These are phyloP conservation scores for Tachysurus vachellii DNA, from an alignment of 2,113 vertebrate genomes.

Conservation along the genomic window DNA sequence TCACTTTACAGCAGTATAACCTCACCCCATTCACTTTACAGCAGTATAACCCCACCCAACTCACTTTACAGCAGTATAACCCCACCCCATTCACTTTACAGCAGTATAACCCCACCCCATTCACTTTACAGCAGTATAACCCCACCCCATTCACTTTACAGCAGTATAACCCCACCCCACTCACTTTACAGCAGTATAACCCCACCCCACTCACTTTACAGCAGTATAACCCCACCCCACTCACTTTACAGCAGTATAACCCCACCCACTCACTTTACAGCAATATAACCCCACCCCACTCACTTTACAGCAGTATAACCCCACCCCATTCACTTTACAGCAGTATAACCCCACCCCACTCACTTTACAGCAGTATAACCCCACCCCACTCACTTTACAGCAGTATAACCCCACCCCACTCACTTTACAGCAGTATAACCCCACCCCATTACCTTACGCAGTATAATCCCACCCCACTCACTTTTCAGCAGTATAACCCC, in stretches of 20 bases:
- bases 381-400: too few species aligned
- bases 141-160: too few species aligned
- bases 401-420: too few species aligned
- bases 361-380: neutral
- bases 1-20: slow-evolving; percentile 9
- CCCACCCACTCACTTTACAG: slow-evolving; percentile 28
- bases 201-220: too few species aligned
- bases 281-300: too few species aligned
- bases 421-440: too few species aligned
- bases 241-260: neutral
- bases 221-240: slow-evolving; percentile 29
- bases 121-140: neutral
- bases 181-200: too few species aligned
- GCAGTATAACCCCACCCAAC: too few species aligned
- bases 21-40: slow-evolving; percentile 39
- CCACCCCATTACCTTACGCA: neutral
- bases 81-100: neutral
- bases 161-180: too few species aligned
- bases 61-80: neutral
- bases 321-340: neutral
- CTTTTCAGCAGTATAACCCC: neutral
- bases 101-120: slow-evolving; percentile 29
- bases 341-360: neutral
- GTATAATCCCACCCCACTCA: too few species aligned
- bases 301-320: neutral